Base-by-base conservation (phyloP, 2,113 vertebrate genomes). In the Tachysurus fulvidraco region DNA sequence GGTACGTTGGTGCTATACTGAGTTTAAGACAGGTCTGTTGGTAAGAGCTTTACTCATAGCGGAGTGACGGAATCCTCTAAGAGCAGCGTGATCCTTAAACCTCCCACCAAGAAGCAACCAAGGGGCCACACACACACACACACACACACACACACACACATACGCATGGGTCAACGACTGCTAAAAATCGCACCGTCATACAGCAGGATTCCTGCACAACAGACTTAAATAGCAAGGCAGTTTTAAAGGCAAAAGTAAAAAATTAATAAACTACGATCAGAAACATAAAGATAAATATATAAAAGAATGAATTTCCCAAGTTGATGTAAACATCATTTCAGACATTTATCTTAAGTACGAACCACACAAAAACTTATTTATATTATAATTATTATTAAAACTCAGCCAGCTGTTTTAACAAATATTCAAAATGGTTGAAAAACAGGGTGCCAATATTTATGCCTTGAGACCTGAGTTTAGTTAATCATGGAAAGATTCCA, bases 21-120 rank as follows among this genome's bases (percentile, higher is more conserved):
- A 90, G 91, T 91, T 92, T 93, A 91, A 93, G 88, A 44, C 87
- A 65, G 28, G 90, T 65, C 88, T 85, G 88, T 91, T 93, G 89
- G 90, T 90, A 89, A 91, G 88, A 91, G 89, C 89, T 91, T 86
- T 79, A 90, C 91, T 90, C 88, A 85, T 89, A 81, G 88, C 83
- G 83, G 86, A n/a, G 90, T 89, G 89, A 91, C 83, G 86, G 88
- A 87, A 88, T 89, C 86, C 62, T 82, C 86, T 92, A 86, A 89
- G 80, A 88, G 81, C 83, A 64, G 82, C 41, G 50, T 73, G 86
- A 87, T 87, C 83, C 71, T 87, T 87, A 88, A 90, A 88, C 90
- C 91, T 91, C 89, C 86, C 88, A 59, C 89, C 52, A 65, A 91
- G 92, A 91, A 82, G 89, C 19, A 54, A 71, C 79, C 57, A 2